Conservation (phyloP, 2,888 invertebrate genomes). For the Gordius sp. region DNA sequence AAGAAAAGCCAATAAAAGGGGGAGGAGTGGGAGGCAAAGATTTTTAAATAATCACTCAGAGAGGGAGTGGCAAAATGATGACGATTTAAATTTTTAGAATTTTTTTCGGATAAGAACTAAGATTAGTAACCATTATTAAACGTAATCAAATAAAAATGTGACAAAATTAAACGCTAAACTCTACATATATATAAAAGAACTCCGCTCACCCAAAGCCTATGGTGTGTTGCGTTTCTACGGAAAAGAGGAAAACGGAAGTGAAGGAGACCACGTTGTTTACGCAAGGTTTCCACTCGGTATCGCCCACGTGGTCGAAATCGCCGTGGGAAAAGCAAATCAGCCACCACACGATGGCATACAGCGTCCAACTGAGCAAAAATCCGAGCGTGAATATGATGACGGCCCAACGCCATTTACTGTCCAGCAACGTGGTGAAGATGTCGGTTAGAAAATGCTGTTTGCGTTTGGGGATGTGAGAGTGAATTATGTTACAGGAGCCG, state of each 20-base stretch:
- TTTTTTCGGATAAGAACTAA: too few species aligned
- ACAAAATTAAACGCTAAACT: not conserved
- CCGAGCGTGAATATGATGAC: conserved; percentile 61
- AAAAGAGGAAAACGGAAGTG: conserved; percentile 73
- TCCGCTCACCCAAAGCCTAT: conserved; percentile 49
- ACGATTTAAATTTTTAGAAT: not conserved
- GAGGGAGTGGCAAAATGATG: too few species aligned
- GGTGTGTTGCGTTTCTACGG: conserved; percentile 83
- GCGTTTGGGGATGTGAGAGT: conserved; percentile 26
- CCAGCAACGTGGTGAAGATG: conserved; percentile 72
- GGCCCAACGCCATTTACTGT: conserved; percentile 85
- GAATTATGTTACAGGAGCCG: conserved; percentile 25
- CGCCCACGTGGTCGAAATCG: conserved; percentile 40
- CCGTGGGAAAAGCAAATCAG: conserved; percentile 71
- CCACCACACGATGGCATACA: conserved; percentile 80
- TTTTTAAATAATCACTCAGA: too few species aligned
- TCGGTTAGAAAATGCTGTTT: conserved; percentile 31
- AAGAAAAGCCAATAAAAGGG: too few species aligned
- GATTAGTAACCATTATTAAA: too few species aligned
- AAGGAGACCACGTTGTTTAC: conserved; percentile 59
- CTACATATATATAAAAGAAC: not conserved
- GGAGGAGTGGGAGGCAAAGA: too few species aligned
- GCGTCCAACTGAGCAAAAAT: conserved; percentile 62
- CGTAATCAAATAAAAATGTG: too few species aligned
- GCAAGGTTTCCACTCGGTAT: conserved; percentile 38